Evolutionary conservation across 2,797 vertebrate genomes (phyloP), one percentile per base, ranked within the genome.

Genomic region (Eulemur rubriventer): DNA sequence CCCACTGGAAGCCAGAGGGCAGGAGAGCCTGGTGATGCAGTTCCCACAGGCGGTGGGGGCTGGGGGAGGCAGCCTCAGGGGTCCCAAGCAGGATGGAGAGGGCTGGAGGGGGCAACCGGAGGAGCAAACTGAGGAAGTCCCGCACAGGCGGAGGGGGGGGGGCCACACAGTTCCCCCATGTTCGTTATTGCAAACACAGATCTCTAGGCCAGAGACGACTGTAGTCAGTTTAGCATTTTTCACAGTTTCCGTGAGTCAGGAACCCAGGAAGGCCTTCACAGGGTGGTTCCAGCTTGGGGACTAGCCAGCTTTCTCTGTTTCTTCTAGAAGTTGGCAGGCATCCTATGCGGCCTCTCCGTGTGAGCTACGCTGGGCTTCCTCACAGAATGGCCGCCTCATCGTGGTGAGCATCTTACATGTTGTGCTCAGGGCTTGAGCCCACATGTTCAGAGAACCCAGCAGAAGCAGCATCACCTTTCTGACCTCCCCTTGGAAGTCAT

Each of bases 331-430:
- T 20, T 26, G 4, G 63, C 1, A 11, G 14, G 28, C 22, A 46
- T 35, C 65, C 24, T 8, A 2, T 2, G 30, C 46, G 26, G 14
- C 17, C 59, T 93, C 20, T 52, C 24, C 13, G 3, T 0, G 26
- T 14, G 73, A 30, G 80, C 48, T 46, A 12, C 28, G 7, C 4
- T 2, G 52, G n/a, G 46, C 59, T 80, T 78, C 63, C 59, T 55
- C 7, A 24, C 33, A 30, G 20, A 72, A 43, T 30, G 67, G 83
- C 0, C 0, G 72, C 52, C 57, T 88, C 9, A 0, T 1, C 20
- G 26, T 9, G 52, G 46, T 1, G 28, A 26, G 18, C 0, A 4
- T 7, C 65, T 12, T 17, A n/a, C 7, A 1, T 0, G 30, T 63
- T 0, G 79, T 7, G 1, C 67, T 30, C 8, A 28, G 43, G 38